phyloP scores from a whole-genome alignment of 2,113 vertebrate species.

The Rhegmatorhina hoffmannsi region DNA sequence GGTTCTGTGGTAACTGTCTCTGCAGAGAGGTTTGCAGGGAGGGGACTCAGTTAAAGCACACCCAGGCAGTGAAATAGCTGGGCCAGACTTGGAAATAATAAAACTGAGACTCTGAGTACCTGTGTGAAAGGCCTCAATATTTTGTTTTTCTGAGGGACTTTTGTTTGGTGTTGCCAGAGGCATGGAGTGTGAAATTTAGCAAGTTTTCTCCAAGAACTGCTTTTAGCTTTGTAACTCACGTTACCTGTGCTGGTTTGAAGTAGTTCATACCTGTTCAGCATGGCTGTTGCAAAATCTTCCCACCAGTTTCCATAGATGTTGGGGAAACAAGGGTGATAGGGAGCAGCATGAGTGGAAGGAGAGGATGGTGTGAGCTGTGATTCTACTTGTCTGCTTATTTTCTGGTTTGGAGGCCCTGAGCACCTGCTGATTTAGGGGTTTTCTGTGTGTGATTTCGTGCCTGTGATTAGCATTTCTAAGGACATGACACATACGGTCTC shows the following conservation, averaged over 20 bases:
- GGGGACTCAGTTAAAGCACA: background rate
- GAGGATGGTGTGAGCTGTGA: slow-evolving; percentile 32
- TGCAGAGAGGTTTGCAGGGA: background rate
- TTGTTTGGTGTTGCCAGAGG: background rate
- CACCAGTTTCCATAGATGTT: slow-evolving; percentile 1
- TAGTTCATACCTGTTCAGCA: background rate
- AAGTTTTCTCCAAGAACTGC: background rate
- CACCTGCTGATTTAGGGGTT: slow-evolving; percentile 57
- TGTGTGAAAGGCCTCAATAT: background rate
- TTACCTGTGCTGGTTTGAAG: background rate
- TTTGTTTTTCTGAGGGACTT: background rate
- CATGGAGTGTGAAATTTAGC: background rate
- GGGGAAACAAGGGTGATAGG: background rate
- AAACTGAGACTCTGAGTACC: background rate
- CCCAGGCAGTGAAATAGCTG: background rate
- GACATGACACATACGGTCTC: slow-evolving; percentile 33
- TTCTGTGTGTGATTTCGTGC: slow-evolving; percentile 48
- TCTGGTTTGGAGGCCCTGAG: slow-evolving; percentile 24
- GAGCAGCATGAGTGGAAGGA: slow-evolving; percentile 41
- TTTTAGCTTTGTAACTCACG: background rate
- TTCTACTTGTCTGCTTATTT: slow-evolving; percentile 43
- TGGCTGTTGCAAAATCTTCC: slow-evolving; percentile 1
- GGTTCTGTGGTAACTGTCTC: background rate
- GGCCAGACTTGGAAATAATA: background rate
- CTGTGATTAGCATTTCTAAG: slow-evolving; percentile 64